Evolutionary conservation across 2,888 invertebrate genomes (phyloP).

Genomic region (Hyposoter didymator): DNA sequence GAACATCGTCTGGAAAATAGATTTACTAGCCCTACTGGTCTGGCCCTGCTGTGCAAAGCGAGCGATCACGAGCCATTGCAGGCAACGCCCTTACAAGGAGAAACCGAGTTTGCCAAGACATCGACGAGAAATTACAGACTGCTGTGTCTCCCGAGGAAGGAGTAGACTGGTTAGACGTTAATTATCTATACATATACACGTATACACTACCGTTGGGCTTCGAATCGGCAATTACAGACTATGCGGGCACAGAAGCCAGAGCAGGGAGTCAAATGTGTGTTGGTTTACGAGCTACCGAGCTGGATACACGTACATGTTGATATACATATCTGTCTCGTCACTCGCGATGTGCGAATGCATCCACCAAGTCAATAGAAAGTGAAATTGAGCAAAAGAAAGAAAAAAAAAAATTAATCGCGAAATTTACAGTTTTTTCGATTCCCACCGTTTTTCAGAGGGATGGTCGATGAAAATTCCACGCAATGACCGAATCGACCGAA

Average conservation of each 20-base stretch:
- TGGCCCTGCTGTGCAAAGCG: constrained; percentile 11
- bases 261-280: constrained; percentile 51
- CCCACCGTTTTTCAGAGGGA: too few relatives aligned
- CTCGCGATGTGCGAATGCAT: too few relatives aligned
- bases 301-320: neutral
- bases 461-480: too few relatives aligned
- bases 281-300: constrained; percentile 27
- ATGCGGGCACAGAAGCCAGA: constrained; percentile 61
- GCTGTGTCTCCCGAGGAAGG: constrained; percentile 66
- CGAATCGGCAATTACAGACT: constrained; percentile 77
- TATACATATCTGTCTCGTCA: too few relatives aligned
- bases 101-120: constrained; percentile 75
- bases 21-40: neutral
- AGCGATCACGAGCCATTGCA: constrained; percentile 66
- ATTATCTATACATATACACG: constrained; percentile 6
- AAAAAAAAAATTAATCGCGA: too few relatives aligned
- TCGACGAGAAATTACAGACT: constrained; percentile 79
- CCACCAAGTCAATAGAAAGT: too few relatives aligned
- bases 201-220: constrained; percentile 61
- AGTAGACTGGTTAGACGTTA: constrained; percentile 19
- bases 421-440: too few relatives aligned
- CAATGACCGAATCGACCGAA: too few relatives aligned
- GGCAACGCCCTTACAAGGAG: constrained; percentile 70
- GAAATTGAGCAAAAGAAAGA: too few relatives aligned
- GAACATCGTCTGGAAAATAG: neutral